Percentiles rank a stretch among this genome's conserved stretches.
These are phyloP conservation scores for Adela reaumurella DNA, from an alignment of 2,888 invertebrate species.

Conservation along the genomic window DNA sequence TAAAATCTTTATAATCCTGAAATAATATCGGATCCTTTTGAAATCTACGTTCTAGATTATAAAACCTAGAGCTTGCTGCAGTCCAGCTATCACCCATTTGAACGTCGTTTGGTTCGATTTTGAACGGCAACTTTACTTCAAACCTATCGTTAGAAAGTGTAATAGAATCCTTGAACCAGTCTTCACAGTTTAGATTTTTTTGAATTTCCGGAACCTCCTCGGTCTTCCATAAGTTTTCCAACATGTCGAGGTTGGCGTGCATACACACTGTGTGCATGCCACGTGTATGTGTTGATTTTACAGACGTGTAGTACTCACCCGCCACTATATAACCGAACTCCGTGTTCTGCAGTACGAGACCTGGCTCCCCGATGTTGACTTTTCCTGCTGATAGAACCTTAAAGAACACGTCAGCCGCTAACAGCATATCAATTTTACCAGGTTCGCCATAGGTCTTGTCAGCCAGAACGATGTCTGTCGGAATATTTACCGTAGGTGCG, in stretches of 20 bases:
- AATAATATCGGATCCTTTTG: conserved; percentile 4
- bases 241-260: conserved; percentile 5
- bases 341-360: conserved; percentile 6
- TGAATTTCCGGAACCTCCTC: conserved; percentile 10
- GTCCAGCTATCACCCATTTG: conserved; percentile 11
- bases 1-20: conserved; percentile 6
- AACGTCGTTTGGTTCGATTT: conserved; percentile 6
- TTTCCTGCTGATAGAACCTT: conserved; percentile 10
- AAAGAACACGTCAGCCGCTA: conserved; percentile 11
- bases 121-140: conserved; percentile 10
- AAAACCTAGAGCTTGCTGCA: conserved; percentile 10
- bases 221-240: conserved; percentile 5
- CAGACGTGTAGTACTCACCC: conserved; percentile 3
- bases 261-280: background rate
- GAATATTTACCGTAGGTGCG: conserved; percentile 8
- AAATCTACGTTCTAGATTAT: conserved; percentile 10
- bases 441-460: conserved; percentile 8
- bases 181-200: conserved; percentile 8
- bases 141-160: conserved; percentile 8
- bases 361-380: background rate
- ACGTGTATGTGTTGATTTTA: background rate
- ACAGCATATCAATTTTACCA: conserved; percentile 8
- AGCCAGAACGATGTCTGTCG: conserved; percentile 6
- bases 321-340: conserved; percentile 8
- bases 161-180: conserved; percentile 6